Evolutionary conservation across 2,797 vertebrate genomes (phyloP), one percentile per base, ranked within the genome.

Genomic region (Pseudotriccus pelzelni): DNA sequence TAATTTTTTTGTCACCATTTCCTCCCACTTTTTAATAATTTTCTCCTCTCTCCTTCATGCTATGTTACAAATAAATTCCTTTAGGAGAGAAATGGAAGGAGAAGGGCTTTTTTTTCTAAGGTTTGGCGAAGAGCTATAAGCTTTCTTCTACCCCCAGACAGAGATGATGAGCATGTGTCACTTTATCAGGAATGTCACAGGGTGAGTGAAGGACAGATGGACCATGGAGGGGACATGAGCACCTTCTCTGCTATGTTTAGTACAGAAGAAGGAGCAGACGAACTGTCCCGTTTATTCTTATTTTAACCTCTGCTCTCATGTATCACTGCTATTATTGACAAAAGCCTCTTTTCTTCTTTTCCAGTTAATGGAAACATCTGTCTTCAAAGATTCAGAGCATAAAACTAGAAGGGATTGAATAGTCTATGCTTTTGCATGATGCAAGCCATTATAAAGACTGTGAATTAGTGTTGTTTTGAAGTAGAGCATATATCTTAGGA

Each of bases 291-390:
- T 83, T 91, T 87, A 41, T 34, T 19, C 8, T 87, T 83, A 81
- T 85, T 92, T 91, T 79, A 86, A 90, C 21, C n/a, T 93, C 72
- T 84, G 17, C 19, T 73, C 91, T 87, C 69, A 60, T 62, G 34
- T 77, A 44, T 89, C 2, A 3, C 37, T 75, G 46, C 6, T 81
- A 10, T 87, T 92, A 87, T 69, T 93, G 82, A 83, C 53, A 84
- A 87, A 93, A 93, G 28, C 50, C 66, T 80, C 58, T 90, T 69
- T 93, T 84, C 85, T 93, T 7, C 44, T 52, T 93, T 90, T 88
- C 36, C 34, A 66, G 63, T 67, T 91, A 87, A 87, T 87, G 58
- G 89, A 88, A 92, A 87, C 49, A 81, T 63, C 50, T 89, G 69
- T 73, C 67, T 86, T 91, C 87, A 94, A 84, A 93, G 66, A 78